Percentiles rank a stretch among this genome's conserved stretches.
These are phyloP conservation scores for Pseudoatta argentina DNA, from an alignment of 1,140 invertebrate genomes.

Conservation along the genomic window DNA sequence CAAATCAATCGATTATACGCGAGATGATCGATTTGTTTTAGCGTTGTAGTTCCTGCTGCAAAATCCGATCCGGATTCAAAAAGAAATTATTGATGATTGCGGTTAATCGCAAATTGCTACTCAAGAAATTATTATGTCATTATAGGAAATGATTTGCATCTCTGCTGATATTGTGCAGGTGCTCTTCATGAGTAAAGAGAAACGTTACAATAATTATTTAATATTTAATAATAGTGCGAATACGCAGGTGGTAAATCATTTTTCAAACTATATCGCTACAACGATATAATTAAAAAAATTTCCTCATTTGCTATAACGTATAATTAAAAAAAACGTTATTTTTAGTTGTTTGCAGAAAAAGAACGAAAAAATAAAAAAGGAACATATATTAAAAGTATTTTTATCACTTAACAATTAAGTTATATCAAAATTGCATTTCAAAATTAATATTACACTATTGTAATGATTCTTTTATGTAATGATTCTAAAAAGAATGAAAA, in stretches of 20 bases:
- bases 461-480: too few relatives aligned
- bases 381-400: too few relatives aligned
- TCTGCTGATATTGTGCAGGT: not conserved
- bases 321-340: too few relatives aligned
- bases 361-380: too few relatives aligned
- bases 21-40: not conserved
- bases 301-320: too few relatives aligned
- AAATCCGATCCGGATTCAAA: not conserved
- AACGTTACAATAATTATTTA: not conserved
- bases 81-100: not conserved
- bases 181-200: not conserved
- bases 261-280: not conserved
- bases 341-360: too few relatives aligned
- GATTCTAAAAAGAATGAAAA: too few relatives aligned
- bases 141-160: slow-evolving; percentile 9
- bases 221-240: not conserved
- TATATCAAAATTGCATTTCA: too few relatives aligned
- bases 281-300: too few relatives aligned
- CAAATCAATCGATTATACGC: not conserved
- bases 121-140: not conserved
- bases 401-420: too few relatives aligned
- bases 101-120: slow-evolving; percentile 20
- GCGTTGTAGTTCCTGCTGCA: not conserved
- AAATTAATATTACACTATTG: too few relatives aligned
- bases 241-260: not conserved